Percentiles rank a stretch among this genome's conserved stretches.
phyloP scores from a whole-genome alignment of 1,140 invertebrate genomes.

The Andrena cerasifolii region DNA sequence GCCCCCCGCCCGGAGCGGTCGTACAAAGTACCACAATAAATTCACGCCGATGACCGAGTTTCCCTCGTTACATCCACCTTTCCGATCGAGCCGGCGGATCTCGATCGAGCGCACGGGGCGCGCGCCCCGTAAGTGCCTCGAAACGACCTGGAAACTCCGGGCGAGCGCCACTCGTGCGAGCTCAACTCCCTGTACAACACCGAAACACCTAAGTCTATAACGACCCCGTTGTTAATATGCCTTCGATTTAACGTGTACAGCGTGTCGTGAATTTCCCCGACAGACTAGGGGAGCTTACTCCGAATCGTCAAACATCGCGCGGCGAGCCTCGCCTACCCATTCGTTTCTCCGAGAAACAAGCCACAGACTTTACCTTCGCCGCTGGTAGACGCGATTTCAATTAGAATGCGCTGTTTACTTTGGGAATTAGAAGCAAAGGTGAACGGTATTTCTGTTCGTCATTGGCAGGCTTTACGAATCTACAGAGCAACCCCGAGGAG shows the following conservation, averaged over 20 bases:
- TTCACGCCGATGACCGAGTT: conserved; percentile 37
- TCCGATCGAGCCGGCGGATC: conserved; percentile 27
- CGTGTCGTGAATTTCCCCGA: conserved; percentile 25
- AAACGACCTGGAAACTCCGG: conserved; percentile 50
- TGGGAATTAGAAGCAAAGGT: no score
- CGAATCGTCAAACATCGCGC: no score
- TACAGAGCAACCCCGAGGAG: no score
- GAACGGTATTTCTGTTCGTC: no score
- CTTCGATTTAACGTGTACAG: conserved; percentile 17
- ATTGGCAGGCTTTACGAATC: no score
- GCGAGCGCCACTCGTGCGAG: conserved; percentile 24
- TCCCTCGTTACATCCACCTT: conserved; percentile 28
- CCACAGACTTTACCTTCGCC: no score
- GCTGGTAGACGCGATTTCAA: no score
- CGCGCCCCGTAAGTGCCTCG: conserved; percentile 43
- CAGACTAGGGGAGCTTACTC: no score
- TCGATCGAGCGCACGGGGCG: conserved; percentile 14
- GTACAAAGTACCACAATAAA: conserved; percentile 38
- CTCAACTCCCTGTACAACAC: not conserved
- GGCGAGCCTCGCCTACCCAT: no score
- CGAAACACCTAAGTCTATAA: conserved; percentile 2
- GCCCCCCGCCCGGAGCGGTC: not conserved
- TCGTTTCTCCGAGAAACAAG: not conserved
- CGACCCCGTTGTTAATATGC: conserved; percentile 4
- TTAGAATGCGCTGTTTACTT: no score